Conservation (phyloP, 2,113 vertebrate genomes). For the Pelusios castaneus region DNA sequence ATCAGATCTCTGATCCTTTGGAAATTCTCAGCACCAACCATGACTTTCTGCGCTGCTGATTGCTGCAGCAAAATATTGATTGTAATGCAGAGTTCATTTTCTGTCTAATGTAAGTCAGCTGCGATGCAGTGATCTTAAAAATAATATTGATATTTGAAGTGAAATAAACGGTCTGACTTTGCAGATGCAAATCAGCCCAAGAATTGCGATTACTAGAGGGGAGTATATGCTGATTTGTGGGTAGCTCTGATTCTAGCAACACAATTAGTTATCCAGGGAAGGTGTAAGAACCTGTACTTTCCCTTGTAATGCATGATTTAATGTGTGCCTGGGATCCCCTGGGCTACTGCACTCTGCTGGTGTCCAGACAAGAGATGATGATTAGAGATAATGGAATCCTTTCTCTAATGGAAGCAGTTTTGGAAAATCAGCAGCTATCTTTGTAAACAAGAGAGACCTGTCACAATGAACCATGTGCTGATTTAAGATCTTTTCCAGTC, state of each 20-base stretch:
- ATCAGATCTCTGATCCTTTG: background rate
- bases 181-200: rapidly evolving
- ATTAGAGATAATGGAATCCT: rapidly evolving
- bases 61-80: background rate
- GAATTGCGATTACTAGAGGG: background rate
- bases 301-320: background rate
- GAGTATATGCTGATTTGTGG: background rate
- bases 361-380: background rate
- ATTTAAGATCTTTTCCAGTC: rapidly evolving
- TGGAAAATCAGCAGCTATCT: rapidly evolving
- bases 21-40: rapidly evolving
- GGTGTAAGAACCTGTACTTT: background rate
- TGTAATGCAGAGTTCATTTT: background rate
- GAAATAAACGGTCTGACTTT: background rate
- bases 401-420: rapidly evolving
- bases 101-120: background rate
- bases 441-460: background rate
- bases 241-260: background rate
- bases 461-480: rapidly evolving
- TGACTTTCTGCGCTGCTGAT: background rate
- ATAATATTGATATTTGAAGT: rapidly evolving
- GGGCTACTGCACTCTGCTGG: constrained; percentile 41
- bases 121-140: background rate
- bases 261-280: background rate
- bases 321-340: background rate